phyloP scores from a whole-genome alignment of 2,113 vertebrate genomes.

The Stercorarius parasiticus region DNA sequence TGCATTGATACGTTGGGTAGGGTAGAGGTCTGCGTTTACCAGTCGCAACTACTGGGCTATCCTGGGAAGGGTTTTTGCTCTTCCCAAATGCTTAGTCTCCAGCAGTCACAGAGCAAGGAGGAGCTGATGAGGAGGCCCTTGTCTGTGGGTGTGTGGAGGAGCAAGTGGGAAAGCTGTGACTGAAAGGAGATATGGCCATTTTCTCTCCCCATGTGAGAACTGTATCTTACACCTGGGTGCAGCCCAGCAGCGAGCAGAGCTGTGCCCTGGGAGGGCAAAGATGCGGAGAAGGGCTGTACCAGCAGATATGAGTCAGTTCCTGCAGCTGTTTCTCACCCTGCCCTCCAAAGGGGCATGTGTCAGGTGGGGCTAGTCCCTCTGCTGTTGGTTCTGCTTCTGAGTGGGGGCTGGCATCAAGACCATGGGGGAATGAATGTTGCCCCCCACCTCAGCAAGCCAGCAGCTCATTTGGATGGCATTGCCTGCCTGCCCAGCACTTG shows the following conservation, averaged over 20 bases:
- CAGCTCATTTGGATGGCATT: background rate
- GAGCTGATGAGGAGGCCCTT: background rate
- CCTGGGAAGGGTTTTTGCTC: background rate
- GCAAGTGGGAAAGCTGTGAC: background rate
- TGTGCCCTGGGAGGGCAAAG: background rate
- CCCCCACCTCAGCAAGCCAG: background rate
- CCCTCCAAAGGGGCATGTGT: background rate
- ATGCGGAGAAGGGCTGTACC: accelerated
- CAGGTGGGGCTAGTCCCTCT: background rate
- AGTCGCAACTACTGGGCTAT: background rate
- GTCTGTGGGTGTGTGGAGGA: background rate
- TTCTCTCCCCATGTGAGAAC: background rate
- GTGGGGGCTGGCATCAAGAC: accelerated
- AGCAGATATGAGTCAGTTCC: background rate
- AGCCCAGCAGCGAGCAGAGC: background rate
- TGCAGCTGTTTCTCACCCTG: background rate
- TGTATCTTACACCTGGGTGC: background rate
- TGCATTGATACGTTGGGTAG: background rate
- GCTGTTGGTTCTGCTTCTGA: background rate
- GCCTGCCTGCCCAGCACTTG: background rate
- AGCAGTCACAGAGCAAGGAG: background rate
- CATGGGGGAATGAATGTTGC: background rate
- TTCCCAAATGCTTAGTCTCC: background rate
- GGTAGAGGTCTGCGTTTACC: background rate
- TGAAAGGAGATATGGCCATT: background rate